A percentile compares a stretch with the other conserved stretches of the same genome.
phyloP scores from a whole-genome alignment of 2,113 vertebrate genomes.

The Zosterops pallidus region DNA sequence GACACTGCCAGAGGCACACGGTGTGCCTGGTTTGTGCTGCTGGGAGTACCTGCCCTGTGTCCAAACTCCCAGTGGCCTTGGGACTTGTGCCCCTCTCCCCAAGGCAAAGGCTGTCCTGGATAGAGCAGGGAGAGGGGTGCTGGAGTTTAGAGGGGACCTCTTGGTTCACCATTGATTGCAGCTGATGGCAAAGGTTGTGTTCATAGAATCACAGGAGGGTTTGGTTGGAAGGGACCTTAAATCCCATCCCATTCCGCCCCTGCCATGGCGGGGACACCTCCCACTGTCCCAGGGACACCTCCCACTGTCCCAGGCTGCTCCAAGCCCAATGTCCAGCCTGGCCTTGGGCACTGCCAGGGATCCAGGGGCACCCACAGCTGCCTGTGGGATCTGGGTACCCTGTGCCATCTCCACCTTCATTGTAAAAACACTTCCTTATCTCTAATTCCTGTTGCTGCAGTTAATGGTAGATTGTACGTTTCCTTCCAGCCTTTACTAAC shows the following conservation, averaged over 20 bases:
- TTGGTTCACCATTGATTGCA: rapidly evolving
- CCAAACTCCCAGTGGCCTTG: rapidly evolving
- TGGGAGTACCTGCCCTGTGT: rapidly evolving
- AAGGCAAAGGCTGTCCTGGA: neutral
- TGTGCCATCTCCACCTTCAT: neutral
- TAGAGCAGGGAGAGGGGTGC: rapidly evolving
- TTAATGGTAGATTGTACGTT: neutral
- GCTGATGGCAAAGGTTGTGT: neutral
- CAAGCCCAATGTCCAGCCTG: neutral
- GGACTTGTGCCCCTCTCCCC: neutral
- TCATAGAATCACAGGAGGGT: neutral
- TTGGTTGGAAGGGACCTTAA: neutral
- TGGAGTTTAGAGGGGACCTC: neutral
- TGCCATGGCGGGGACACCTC: neutral
- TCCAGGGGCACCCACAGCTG: no score
- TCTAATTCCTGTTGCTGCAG: neutral
- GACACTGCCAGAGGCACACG: rapidly evolving
- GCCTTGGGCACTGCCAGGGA: neutral
- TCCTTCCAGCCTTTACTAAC: neutral
- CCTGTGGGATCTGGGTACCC: no score
- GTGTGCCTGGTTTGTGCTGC: rapidly evolving
- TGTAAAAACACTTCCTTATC: neutral
- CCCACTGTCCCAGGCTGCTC: neutral
- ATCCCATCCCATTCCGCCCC: neutral
- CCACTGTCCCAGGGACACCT: neutral